phyloP scores from a whole-genome alignment of 2,888 invertebrate species.

The Acholoe squamosa region DNA sequence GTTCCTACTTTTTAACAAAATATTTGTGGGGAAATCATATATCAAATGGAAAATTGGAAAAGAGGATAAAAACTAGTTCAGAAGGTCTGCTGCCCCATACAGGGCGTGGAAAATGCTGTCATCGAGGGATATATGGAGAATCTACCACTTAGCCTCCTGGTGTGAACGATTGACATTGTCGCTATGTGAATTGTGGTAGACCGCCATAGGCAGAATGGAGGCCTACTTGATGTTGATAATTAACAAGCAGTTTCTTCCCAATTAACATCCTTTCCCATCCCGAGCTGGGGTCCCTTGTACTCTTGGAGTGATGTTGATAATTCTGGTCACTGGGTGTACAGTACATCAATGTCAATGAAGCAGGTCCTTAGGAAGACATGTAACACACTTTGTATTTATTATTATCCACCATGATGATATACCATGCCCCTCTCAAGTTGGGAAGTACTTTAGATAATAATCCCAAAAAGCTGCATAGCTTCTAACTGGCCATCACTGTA shows the following conservation, averaged over 20 bases:
- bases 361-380: background rate
- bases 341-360: background rate
- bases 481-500: background rate
- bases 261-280: background rate
- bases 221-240: background rate
- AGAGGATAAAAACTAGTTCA: background rate
- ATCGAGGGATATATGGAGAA: background rate
- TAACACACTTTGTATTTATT: background rate
- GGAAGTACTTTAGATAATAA: background rate
- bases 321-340: background rate
- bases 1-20: slow-evolving; percentile 13
- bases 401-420: slow-evolving; percentile 27
- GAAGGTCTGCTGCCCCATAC: background rate
- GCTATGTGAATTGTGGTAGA: slow-evolving; percentile 12
- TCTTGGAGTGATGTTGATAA: background rate
- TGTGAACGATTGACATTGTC: too few species aligned
- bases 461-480: background rate
- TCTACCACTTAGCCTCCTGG: background rate
- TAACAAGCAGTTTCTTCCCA: slow-evolving; percentile 16
- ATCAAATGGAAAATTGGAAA: background rate
- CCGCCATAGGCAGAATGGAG: background rate
- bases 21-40: background rate
- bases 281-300: slow-evolving; percentile 5
- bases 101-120: background rate
- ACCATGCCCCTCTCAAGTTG: background rate